Evolutionary conservation across 2,888 invertebrate species (phyloP), one percentile per base, ranked within the genome.

Genomic region (Microplitis manilae): DNA sequence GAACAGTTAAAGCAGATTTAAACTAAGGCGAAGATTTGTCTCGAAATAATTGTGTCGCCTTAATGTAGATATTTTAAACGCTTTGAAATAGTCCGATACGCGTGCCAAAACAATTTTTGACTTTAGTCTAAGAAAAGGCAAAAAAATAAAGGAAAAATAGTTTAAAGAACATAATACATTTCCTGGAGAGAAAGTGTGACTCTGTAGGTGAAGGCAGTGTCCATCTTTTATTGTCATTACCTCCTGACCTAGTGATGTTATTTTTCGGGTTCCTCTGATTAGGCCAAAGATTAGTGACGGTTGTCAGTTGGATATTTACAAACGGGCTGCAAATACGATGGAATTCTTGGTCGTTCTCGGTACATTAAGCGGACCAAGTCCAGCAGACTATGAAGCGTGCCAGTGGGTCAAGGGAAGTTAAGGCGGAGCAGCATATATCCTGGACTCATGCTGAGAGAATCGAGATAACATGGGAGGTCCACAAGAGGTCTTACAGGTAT

Each of bases 201-300:
- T 13, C 8, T 8, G 8, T 13, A 50, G 50, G 4, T 13, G 8
- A 41, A 75, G 65, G 72, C 71, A 60, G 39, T 59, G 39, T 71
- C 59, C 70, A 75, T 69, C 64, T 65, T 65, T 68, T 17, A 9
- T 76, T 71, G 76, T 77, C 71, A 68, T 68, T 69, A 77, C 79
- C 79, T 78, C 77, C 77, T 82, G 81, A 82, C 81, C 81, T 75
- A 82, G 78, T 82, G 78, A 71, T 67, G 65, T 40, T 72, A 67
- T 76, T 39, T 38, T 72, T 68, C 30, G 17, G 64, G 30, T 30
- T 30, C 30, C 30, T 30, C 38, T 65, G 62, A 30, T 65, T 40
- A 39, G 17, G 6, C 30, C 30, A 30, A 30, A 30, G 50, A 50
- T 71, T 75, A 61, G 70, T 76, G 70, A 41, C 67, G 76, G 71